phyloP scores from a whole-genome alignment of 1,140 invertebrate species.

The Parasteatoda tepidariorum region DNA sequence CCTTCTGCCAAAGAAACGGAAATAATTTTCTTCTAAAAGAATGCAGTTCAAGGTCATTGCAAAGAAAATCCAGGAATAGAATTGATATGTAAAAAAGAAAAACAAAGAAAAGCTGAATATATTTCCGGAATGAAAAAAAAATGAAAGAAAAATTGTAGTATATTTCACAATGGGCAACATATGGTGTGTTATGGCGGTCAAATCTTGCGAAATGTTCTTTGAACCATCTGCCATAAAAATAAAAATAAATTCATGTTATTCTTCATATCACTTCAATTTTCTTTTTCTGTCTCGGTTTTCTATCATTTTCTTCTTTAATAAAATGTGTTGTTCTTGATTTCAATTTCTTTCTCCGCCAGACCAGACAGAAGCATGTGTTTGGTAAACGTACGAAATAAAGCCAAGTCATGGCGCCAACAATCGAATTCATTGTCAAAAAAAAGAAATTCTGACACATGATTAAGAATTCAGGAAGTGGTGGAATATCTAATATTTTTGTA shows the following conservation, averaged over 20 bases:
- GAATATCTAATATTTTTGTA: too few species aligned
- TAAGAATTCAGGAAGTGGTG: too few species aligned
- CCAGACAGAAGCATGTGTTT: neutral
- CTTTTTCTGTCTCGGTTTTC: constrained; percentile 10
- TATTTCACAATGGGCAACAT: constrained; percentile 30
- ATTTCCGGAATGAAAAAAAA: constrained; percentile 28
- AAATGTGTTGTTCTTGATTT: constrained; percentile 15
- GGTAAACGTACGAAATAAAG: constrained; percentile 6
- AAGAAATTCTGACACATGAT: neutral
- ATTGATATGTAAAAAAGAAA: neutral
- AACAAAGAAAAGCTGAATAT: neutral
- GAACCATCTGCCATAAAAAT: constrained; percentile 18
- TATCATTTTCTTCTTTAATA: neutral
- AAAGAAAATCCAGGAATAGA: constrained; percentile 9
- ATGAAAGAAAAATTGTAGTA: neutral
- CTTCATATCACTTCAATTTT: neutral
- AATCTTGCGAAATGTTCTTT: constrained; percentile 1
- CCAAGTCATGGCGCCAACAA: constrained; percentile 6
- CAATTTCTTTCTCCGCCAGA: constrained; percentile 29
- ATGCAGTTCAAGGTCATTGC: neutral
- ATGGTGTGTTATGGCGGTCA: constrained; percentile 11
- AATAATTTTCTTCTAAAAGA: neutral
- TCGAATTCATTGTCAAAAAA: neutral
- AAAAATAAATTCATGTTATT: too few species aligned
- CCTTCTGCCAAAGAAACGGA: neutral